Base-by-base conservation (phyloP, 2,888 invertebrate species). In the Limnephilus marmoratus region DNA sequence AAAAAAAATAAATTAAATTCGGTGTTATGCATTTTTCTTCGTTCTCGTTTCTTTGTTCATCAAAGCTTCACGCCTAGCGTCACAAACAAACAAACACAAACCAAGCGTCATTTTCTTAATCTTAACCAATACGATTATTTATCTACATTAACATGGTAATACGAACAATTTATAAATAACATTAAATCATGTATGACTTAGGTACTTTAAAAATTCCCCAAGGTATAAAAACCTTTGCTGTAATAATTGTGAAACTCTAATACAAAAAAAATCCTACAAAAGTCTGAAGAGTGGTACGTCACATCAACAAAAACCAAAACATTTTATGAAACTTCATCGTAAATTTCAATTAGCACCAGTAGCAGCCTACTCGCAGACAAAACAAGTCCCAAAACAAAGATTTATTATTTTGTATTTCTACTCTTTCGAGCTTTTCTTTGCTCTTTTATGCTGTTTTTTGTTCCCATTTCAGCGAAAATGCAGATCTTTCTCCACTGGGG, bases 301-400 rank as follows among this genome's bases (percentile, higher is more conserved):
- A 68, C 24, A 68, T 68, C 68, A 68, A 68, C 68, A 68, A 68
- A 53, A 68, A 9, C 68, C 68, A 83, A 83, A 83, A 24, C 37
- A 37, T 18, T 89, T n/a, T 80, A 89, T 37, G 81, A 37, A 80
- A 29, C 88, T 29, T 29, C n/a, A 45, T 86, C 92, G 45, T 92
- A 92, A 92, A 92, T 92, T 91, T 91, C 91, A 92, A 92, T 92
- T 92, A 91, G 91, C n/a, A 9, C 7, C 7, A 24, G 31, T 9
- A 49, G 91, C 68, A 34, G 86, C 80, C 88, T 81, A 34, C 88
- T 89, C 82, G 90, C 92, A 85, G 90, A 68, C 90, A 85, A n/a
- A 31, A 29, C 68, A 31, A 45, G 15, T 83, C 41, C 45, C 85
- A 80, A 85, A 90, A 92, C 68, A 87, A 92, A 92, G 91, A 92